phyloP scores from a whole-genome alignment of 1,140 invertebrate genomes.

The Listronotus oregonensis region DNA sequence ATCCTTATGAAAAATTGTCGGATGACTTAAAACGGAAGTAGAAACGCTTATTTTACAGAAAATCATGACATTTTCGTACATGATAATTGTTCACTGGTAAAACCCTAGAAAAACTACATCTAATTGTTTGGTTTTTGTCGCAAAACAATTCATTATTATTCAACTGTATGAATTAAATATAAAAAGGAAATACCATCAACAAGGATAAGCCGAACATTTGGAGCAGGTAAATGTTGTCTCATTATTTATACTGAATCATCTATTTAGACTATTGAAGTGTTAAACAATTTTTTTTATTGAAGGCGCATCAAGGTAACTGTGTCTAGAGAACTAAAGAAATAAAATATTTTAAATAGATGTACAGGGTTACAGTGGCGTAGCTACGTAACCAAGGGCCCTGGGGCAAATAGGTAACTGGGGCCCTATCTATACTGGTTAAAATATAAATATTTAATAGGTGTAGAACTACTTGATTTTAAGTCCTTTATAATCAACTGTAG shows the following conservation, averaged over 20 bases:
- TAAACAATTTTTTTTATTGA: neutral
- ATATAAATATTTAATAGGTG: too few species aligned
- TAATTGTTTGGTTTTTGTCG: neutral
- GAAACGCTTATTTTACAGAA: neutral
- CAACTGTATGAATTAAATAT: slow-evolving; percentile 3
- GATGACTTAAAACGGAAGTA: slow-evolving; percentile 2
- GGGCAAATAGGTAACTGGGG: too few species aligned
- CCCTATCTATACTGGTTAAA: too few species aligned
- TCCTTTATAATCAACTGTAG: too few species aligned
- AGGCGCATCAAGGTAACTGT: slow-evolving; percentile 1
- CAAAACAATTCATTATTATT: neutral
- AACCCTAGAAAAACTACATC: slow-evolving; percentile 15
- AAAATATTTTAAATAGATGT: too few species aligned
- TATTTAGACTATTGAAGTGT: neutral
- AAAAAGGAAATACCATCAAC: slow-evolving; percentile 10
- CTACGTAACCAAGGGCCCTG: too few species aligned
- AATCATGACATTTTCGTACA: slow-evolving; percentile 10
- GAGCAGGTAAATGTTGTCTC: slow-evolving; percentile 15
- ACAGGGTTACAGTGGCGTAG: too few species aligned
- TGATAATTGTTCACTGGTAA: slow-evolving; percentile 9
- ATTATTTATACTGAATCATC: neutral
- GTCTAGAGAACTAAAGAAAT: too few species aligned
- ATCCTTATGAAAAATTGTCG: neutral
- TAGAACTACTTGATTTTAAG: too few species aligned
- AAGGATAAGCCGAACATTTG: slow-evolving; percentile 14